Evolutionary conservation across 2,888 invertebrate species (phyloP), one percentile per base, ranked within the genome.

Genomic region (Ecdyonurus torrentis): DNA sequence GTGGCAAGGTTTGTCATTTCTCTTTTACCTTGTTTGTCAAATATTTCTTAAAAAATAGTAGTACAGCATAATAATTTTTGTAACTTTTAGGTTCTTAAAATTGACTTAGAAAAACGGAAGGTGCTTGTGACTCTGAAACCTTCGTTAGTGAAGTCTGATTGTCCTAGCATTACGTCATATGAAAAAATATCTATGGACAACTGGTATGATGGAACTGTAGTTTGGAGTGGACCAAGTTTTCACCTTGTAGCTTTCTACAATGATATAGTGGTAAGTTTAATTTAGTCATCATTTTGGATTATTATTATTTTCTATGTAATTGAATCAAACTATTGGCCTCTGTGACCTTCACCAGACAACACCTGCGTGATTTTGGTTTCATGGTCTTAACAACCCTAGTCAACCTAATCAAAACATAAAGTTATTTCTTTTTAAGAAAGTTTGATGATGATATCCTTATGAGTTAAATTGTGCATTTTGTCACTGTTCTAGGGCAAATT

Each of bases 121-220:
- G 72, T 84, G 1, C 72, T 81, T 61, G 76, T 89, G 22, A 87
- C 88, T 0, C 73, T 86, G 69, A 87, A 87, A 68, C 79, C 79
- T 2, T 81, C 83, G 1, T 78, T 89, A 10, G 72, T 89, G 64
- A 72, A 79, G 0, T 78, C 79, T 0, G 76, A 79, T 0, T 70
- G 79, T 1, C 77, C 78, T 19, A 73, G 82, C 37, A 73, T 89
- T 2, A 72, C 70, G 1, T 74, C 75, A 1, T 75, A 81, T 59
- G 71, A 78, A 0, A 73, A 81, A 7, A 83, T 81, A 0, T 71
- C 75, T 52, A 66, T 77, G 1, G 82, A 82, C 52, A 72, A 76
- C 23, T 71, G 74, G 0, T 82, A 82, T 70, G 78, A 79, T 2
- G 85, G 84, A 0, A 76, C 81, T 23, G 74, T 86, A 3, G 70